Evolutionary conservation across 2,113 vertebrate genomes (phyloP).

Genomic region (Datnioides undecimradiatus): DNA sequence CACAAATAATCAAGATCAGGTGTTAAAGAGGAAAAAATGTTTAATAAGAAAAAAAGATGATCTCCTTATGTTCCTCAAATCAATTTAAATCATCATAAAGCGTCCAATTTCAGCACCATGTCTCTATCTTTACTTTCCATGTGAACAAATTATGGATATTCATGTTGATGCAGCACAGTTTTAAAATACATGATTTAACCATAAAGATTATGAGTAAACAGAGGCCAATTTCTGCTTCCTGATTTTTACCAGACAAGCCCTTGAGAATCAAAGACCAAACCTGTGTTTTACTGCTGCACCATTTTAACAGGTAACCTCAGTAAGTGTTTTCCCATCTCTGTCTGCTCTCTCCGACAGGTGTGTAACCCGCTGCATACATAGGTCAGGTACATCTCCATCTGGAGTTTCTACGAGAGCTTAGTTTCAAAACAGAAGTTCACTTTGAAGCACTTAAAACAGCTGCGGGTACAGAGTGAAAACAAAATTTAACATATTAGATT

Average conservation of each 20-base stretch:
- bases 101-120: background rate
- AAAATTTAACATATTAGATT: too few species aligned
- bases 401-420: background rate
- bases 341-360: constrained; percentile 57
- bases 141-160: background rate
- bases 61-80: background rate
- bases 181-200: background rate
- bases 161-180: background rate
- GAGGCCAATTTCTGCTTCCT: constrained; percentile 20
- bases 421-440: background rate
- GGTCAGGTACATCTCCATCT: constrained; percentile 26
- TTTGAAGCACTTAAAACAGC: background rate
- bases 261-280: constrained; percentile 30
- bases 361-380: constrained; percentile 10
- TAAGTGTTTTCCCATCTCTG: constrained; percentile 60
- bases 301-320: constrained; percentile 49
- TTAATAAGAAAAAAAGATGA: background rate
- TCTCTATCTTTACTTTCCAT: background rate
- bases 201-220: background rate
- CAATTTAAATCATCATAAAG: background rate
- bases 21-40: constrained; percentile 1
- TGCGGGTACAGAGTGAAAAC: too few species aligned
- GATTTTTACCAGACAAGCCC: constrained; percentile 42
- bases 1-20: background rate
- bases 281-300: constrained; percentile 38